Evolutionary conservation across 2,113 vertebrate species (phyloP), one percentile per base, ranked within the genome.

Genomic region (Neopipo cinnamomea): DNA sequence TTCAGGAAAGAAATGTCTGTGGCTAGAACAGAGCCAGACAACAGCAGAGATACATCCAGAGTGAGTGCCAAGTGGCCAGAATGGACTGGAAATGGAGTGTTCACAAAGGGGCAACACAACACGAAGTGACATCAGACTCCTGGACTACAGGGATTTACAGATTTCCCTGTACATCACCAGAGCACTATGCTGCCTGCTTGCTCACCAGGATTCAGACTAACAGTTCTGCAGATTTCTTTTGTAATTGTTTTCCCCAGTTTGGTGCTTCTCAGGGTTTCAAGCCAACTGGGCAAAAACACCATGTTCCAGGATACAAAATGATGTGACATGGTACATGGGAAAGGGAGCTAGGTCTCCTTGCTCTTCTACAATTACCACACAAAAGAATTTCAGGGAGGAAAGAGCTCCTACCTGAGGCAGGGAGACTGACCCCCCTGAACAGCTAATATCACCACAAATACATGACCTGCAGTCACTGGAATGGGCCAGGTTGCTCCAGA

Each of bases 181-280:
- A 74, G 55, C n/a, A 56, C 24, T 19, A 6, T 0, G 0, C 14
- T 31, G 33, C 37, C 52, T 52, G 37, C 41, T 8, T 2, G 2
- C 52, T 75, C 14, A 4, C n/a, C 58, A 30, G 18, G 13, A 42
- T 31, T 47, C n/a, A 58, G 10, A 39, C 24, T 7, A 17, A 33
- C 11, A 18, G 8, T 14, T 50, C 50, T 70, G 11, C 33, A 61
- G 14, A 28, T n/a, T 78, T 50, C 41, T 67, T 59, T 31, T 15
- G 42, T 14, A 30, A 56, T n/a, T 68, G 8, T 58, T 73, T 77
- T 14, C 22, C 39, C 39, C 31, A 50, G 5, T 68, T 65, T 55
- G 44, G 39, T 12, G 14, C 22, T 78, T 50, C 20, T 35, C 35
- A 13, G 27, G 10, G 8, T 65, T 59, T 47, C 74, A 66, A 59